Conservation (phyloP, 2,113 vertebrate species). For the Myotis lucifugus region DNA sequence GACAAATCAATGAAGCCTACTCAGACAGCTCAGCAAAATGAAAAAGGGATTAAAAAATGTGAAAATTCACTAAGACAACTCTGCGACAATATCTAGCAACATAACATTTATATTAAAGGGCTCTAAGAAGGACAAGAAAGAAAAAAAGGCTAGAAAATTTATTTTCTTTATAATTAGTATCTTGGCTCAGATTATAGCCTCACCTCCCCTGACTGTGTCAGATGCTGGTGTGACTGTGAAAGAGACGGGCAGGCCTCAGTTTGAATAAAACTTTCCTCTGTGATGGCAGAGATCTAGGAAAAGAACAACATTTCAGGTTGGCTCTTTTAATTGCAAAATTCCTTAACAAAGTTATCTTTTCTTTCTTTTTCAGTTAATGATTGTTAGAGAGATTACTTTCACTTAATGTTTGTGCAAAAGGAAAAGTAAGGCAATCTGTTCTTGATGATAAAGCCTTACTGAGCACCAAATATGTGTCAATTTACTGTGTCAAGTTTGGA, state of each 20-base stretch:
- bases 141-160: background rate
- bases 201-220: background rate
- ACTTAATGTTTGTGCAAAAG: background rate
- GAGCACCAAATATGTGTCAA: background rate
- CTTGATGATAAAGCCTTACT: background rate
- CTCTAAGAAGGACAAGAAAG: background rate
- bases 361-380: background rate
- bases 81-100: background rate
- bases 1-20: too few relatives aligned
- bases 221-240: slow-evolving; percentile 26
- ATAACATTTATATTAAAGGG: background rate
- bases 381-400: background rate
- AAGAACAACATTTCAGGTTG: background rate
- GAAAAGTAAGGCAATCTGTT: background rate
- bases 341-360: too few relatives aligned
- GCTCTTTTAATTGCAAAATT: too few relatives aligned
- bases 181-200: slow-evolving; percentile 56
- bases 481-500: background rate
- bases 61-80: background rate
- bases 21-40: too few relatives aligned
- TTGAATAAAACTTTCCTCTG: background rate
- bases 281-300: background rate
- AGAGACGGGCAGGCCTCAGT: slow-evolving; percentile 14
- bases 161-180: slow-evolving; percentile 65
- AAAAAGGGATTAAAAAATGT: background rate